Conservation (phyloP, 2,888 invertebrate genomes). For the Tetropium fuscum region DNA sequence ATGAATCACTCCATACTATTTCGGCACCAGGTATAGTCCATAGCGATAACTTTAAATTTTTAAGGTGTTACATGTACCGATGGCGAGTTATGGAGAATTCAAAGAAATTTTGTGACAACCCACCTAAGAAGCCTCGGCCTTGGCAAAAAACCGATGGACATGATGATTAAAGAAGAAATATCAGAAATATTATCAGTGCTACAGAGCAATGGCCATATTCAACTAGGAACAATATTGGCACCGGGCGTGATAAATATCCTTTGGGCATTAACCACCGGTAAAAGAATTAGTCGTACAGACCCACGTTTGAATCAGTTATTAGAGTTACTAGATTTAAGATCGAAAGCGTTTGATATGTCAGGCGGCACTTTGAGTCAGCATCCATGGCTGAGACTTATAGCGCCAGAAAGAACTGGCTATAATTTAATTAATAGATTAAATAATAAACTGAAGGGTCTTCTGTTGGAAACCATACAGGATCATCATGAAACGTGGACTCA, state of each 20-base stretch:
- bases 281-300: constrained; percentile 65
- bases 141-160: constrained; percentile 67
- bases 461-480: constrained; percentile 71
- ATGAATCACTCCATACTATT: no score
- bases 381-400: constrained; percentile 74
- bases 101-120: constrained; percentile 68
- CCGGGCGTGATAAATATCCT: constrained; percentile 74
- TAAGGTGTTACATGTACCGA: constrained; percentile 72
- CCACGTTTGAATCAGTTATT: constrained; percentile 65
- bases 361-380: constrained; percentile 69
- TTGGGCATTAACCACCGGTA: constrained; percentile 72
- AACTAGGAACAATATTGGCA: constrained; percentile 63
- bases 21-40: no score
- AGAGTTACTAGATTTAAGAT: constrained; percentile 66
- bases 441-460: constrained; percentile 67
- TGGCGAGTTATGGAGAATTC: constrained; percentile 68
- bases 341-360: constrained; percentile 67
- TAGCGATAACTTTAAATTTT: no score
- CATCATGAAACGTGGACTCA: constrained; percentile 68
- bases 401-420: constrained; percentile 73
- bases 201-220: constrained; percentile 44
- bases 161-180: constrained; percentile 68
- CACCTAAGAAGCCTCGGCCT: constrained; percentile 69
- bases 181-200: constrained; percentile 61
- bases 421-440: constrained; percentile 71